These are phyloP conservation scores for Percina caprodes DNA, from an alignment of 2,113 vertebrate species.

Conservation along the genomic window DNA sequence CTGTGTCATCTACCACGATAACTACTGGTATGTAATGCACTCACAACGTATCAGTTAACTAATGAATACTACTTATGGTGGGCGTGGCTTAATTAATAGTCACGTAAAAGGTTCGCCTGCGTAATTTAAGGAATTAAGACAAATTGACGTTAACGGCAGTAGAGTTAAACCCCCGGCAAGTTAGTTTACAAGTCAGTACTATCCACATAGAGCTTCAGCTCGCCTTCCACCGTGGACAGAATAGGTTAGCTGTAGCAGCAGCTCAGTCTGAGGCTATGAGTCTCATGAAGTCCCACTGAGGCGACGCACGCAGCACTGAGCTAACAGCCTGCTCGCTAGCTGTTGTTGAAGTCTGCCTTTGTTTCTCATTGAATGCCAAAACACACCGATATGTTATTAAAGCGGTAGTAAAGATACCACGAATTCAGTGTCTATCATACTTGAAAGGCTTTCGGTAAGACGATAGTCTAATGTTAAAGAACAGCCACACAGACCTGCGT, in stretches of 20 bases:
- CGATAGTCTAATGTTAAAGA: conserved; percentile 12
- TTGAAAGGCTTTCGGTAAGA: too few relatives aligned
- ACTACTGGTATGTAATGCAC: too few relatives aligned
- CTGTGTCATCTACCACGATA: background rate
- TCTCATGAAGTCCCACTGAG: conserved; percentile 18
- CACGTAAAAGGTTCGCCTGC: background rate
- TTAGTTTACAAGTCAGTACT: rapidly evolving
- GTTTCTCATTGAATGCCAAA: background rate
- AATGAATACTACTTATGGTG: background rate
- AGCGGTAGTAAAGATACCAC: rapidly evolving
- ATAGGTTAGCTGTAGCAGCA: background rate
- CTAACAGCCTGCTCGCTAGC: conserved; percentile 54
- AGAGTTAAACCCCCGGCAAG: rapidly evolving
- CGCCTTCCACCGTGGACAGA: background rate
- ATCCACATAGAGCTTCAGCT: background rate
- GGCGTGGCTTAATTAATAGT: conserved; percentile 7
- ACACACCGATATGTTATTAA: background rate
- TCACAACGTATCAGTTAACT: background rate
- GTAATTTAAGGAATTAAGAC: background rate
- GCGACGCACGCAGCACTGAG: conserved; percentile 54
- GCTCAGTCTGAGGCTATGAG: background rate
- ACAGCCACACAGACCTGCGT: conserved; percentile 90
- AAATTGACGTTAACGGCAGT: rapidly evolving
- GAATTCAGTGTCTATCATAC: rapidly evolving
- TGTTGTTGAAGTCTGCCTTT: background rate